Conservation (phyloP, 2,797 vertebrate species). For the Selene dorsalis region DNA sequence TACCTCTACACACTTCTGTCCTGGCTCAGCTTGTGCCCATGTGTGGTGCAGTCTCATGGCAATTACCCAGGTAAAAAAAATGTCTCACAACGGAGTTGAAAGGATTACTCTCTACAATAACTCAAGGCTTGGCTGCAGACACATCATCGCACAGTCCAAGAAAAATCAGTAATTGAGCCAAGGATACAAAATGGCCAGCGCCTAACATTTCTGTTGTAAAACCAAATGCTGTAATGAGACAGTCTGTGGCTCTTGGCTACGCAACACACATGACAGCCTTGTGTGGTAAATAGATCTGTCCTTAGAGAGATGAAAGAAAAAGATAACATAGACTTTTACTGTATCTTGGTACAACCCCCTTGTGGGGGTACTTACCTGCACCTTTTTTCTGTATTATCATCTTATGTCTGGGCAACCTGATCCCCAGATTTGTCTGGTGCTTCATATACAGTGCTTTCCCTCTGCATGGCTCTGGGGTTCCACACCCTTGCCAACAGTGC, state of each 20-base stretch:
- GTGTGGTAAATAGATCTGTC: slow-evolving; percentile 24
- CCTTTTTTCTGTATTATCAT: slow-evolving; percentile 12
- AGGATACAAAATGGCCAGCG: slow-evolving; percentile 19
- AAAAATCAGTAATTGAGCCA: slow-evolving; percentile 33
- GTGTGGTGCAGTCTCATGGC: slow-evolving; percentile 19
- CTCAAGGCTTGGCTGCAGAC: slow-evolving; percentile 37
- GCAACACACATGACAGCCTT: neutral
- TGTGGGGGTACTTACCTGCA: slow-evolving; percentile 9
- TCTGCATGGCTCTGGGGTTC: slow-evolving; percentile 25
- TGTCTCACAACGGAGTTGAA: slow-evolving; percentile 39
- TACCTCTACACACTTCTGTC: neutral
- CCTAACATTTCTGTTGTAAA: slow-evolving; percentile 33
- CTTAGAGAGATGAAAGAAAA: slow-evolving; percentile 8
- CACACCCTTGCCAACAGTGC: slow-evolving; percentile 34
- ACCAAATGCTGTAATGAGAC: slow-evolving; percentile 28
- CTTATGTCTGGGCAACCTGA: slow-evolving; percentile 5
- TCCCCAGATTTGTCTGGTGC: slow-evolving; percentile 12
- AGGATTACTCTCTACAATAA: slow-evolving; percentile 41
- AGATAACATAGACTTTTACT: neutral
- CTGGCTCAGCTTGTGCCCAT: neutral
- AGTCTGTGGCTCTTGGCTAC: slow-evolving; percentile 15
- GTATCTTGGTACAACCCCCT: neutral
- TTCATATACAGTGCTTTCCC: slow-evolving; percentile 40
- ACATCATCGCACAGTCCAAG: slow-evolving; percentile 19
- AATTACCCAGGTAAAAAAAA: slow-evolving; percentile 40